Conservation (phyloP, 2,888 invertebrate genomes). For the Steromphala cineraria region DNA sequence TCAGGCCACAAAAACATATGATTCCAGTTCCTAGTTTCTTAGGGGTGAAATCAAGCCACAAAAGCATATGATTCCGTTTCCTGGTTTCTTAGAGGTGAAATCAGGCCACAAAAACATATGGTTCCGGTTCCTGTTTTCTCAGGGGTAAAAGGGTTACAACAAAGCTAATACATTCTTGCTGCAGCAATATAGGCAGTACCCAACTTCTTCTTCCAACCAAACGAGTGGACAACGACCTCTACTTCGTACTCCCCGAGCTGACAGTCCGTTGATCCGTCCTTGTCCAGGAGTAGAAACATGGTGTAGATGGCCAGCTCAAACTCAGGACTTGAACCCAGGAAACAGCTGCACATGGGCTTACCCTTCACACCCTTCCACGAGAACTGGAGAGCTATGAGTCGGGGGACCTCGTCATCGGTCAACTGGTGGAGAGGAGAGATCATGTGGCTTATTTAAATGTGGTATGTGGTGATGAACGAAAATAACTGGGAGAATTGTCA, state of each 20-base stretch:
- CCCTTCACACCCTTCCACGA: conserved; percentile 64
- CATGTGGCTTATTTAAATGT: background rate
- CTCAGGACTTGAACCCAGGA: conserved; percentile 74
- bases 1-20: no score
- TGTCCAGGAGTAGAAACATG: conserved; percentile 61
- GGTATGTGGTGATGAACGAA: no score
- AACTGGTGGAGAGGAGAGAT: conserved; percentile 41
- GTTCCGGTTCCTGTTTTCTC: no score
- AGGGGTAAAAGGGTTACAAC: no score
- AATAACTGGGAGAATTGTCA: no score
- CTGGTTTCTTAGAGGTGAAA: no score
- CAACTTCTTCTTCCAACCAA: conserved; percentile 56
- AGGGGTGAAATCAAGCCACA: no score
- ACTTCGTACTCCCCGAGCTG: conserved; percentile 71
- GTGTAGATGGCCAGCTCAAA: conserved; percentile 75
- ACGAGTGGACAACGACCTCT: conserved; percentile 61
- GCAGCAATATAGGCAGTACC: conserved; percentile 68
- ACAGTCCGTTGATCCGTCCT: conserved; percentile 51
- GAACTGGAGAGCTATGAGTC: conserved; percentile 73
- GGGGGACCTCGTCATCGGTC: conserved; percentile 64
- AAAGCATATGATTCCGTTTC: no score
- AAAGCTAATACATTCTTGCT: conserved; percentile 52
- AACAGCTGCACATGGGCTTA: conserved; percentile 73
- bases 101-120: no score
- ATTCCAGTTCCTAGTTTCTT: no score